phyloP scores from a whole-genome alignment of 2,888 invertebrate species.

The Nomada fucata region DNA sequence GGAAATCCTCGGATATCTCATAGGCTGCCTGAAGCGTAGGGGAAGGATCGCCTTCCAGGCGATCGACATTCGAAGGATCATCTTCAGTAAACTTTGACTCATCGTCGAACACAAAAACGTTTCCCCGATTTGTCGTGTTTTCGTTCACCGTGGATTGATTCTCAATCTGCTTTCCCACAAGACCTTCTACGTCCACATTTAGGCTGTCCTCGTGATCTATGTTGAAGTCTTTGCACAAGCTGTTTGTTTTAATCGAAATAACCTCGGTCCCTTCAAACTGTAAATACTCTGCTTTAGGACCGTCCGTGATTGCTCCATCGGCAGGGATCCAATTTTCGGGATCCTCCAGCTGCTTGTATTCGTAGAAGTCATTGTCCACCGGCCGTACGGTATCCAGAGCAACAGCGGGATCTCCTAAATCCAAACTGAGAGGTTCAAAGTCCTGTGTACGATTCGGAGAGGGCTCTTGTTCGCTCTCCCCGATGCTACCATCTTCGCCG shows the following conservation, averaged over 20 bases:
- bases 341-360: slow-evolving; percentile 76
- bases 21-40: slow-evolving; percentile 21
- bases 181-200: slow-evolving; percentile 9
- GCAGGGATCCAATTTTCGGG: slow-evolving; percentile 57
- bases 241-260: slow-evolving; percentile 9
- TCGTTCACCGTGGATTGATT: background rate
- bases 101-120: slow-evolving; percentile 14
- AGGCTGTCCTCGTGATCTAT: slow-evolving; percentile 31
- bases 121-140: slow-evolving; percentile 2
- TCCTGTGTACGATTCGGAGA: slow-evolving; percentile 76
- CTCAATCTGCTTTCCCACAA: slow-evolving; percentile 7
- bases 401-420: slow-evolving; percentile 78
- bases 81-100: background rate
- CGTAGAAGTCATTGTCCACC: slow-evolving; percentile 77
- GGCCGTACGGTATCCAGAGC: slow-evolving; percentile 70
- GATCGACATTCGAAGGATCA: background rate
- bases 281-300: slow-evolving; percentile 25
- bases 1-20: slow-evolving; percentile 9
- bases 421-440: slow-evolving; percentile 79
- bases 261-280: slow-evolving; percentile 16
- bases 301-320: slow-evolving; percentile 9
- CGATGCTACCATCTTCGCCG: slow-evolving; percentile 78
- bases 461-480: slow-evolving; percentile 74
- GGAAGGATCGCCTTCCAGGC: background rate
- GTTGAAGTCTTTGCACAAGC: slow-evolving; percentile 24